Base-by-base conservation (phyloP, 2,888 invertebrate genomes). In the Psococerastis gibbosa region DNA sequence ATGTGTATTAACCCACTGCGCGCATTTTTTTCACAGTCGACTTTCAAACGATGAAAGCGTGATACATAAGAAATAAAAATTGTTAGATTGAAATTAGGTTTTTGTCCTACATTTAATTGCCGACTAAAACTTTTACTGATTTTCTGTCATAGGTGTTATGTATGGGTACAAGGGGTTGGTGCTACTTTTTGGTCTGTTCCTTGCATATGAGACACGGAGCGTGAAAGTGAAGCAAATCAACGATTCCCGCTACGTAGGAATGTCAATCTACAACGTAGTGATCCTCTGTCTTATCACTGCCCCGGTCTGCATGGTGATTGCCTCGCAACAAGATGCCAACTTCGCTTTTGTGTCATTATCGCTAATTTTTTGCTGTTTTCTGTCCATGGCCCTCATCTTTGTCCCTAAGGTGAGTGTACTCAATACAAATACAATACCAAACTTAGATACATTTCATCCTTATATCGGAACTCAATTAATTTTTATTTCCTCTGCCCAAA, bases 231-330 rank as follows among this genome's bases (percentile, higher is more conserved):
- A 85, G 52, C 89, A 91, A 65, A 89, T 98, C 57, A 98, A 98
- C 65, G 98, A 99, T 67, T 92, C 94, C 1, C 76, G 95, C 55
- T 91, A 94, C 61, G 95, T 98, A 20, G 95, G 94, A 51, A 92
- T 99, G 89, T 89, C 94, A 58, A 97, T 99, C 60, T 99, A 98
- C 71, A 98, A 98, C 63, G 95, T 98, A 52, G 95, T 95, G 50
- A 91, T 98, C 32, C 70, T 98, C 43, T 95, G 95, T 61, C 69
- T 97, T 55, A 95, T 99, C 62, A 97, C 97, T 6, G 95, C 91
- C 16, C 97, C 98, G 0, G 95, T 98, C 46, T 88, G 91, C 34
- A 75, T 97, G 67, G 92, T 98, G 51, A 95, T 98, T 54, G 84
- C 88, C 49, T 88, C 88, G 52, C 95, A 98, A 60, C 94, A 95